Evolutionary conservation across 2,113 vertebrate species (phyloP).

Genomic region (mouse (Mus musculus)): DNA sequence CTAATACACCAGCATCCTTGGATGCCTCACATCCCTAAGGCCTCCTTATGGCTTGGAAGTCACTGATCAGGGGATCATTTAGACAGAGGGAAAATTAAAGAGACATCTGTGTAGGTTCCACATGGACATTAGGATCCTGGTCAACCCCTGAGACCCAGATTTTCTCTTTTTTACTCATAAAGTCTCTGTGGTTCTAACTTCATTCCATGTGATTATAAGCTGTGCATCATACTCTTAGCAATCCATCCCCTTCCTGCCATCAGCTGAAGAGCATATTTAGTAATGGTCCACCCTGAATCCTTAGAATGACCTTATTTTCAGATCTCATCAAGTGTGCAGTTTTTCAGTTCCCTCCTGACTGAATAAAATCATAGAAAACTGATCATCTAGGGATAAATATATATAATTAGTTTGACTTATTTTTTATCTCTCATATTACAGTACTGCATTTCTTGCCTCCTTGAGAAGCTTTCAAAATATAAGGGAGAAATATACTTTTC

Average conservation of each 20-base stretch:
- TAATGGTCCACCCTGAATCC: neutral
- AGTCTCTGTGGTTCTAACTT: neutral
- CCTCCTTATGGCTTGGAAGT: neutral
- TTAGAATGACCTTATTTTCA: neutral
- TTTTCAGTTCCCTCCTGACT: neutral
- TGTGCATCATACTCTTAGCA: neutral
- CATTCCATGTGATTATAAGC: neutral
- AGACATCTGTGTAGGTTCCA: neutral
- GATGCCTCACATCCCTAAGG: neutral
- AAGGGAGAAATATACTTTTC: neutral
- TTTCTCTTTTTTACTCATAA: conserved; percentile 40
- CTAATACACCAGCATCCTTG: neutral
- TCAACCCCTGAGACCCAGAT: neutral
- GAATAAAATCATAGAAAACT: neutral
- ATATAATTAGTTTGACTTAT: neutral
- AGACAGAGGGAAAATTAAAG: neutral
- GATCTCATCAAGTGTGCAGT: neutral
- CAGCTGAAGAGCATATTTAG: neutral
- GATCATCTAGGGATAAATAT: neutral
- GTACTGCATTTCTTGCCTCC: neutral
- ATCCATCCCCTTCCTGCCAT: neutral
- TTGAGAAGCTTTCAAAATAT: conserved; percentile 42
- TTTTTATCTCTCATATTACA: neutral
- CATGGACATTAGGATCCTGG: neutral
- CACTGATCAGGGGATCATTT: neutral